Conservation (phyloP, 2,888 invertebrate species). For the Phengaris arion region DNA sequence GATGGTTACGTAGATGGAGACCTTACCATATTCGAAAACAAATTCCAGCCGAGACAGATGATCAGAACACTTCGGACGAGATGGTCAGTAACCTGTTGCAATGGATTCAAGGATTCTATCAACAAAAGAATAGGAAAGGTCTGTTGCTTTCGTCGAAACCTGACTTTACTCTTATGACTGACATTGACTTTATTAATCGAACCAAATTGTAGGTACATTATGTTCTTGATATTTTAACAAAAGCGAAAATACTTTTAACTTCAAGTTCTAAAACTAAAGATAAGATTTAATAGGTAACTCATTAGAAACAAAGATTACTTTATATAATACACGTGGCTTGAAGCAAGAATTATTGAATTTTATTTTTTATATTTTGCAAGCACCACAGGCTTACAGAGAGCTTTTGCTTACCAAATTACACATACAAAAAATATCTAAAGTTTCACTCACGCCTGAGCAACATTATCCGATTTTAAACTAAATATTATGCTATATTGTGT, state of each 20-base stretch:
- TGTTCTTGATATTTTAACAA: no score
- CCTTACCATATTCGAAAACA: conserved; percentile 44
- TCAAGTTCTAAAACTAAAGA: neutral
- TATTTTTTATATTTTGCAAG: neutral
- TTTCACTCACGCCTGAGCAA: neutral
- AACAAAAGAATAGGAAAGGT: conserved; percentile 79
- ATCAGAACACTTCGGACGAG: conserved; percentile 82
- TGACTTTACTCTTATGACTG: conserved; percentile 23
- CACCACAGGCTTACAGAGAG: neutral
- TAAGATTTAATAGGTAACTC: neutral
- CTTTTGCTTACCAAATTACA: conserved; percentile 6
- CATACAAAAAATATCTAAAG: neutral
- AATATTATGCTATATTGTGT: conserved; percentile 30
- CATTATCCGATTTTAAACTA: neutral
- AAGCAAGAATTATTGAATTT: neutral
- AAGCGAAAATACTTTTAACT: neutral
- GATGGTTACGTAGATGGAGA: neutral
- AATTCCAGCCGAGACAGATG: conserved; percentile 69
- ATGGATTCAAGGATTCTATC: conserved; percentile 86
- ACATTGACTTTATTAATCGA: neutral
- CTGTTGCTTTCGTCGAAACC: conserved; percentile 42
- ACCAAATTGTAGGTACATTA: neutral
- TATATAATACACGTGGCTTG: neutral
- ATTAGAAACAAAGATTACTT: neutral
- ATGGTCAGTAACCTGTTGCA: conserved; percentile 87